A percentile compares a stretch with the other conserved stretches of the same genome.
Conservation (phyloP, 2,797 vertebrate species). For the Neosilurus hyrtlii region DNA sequence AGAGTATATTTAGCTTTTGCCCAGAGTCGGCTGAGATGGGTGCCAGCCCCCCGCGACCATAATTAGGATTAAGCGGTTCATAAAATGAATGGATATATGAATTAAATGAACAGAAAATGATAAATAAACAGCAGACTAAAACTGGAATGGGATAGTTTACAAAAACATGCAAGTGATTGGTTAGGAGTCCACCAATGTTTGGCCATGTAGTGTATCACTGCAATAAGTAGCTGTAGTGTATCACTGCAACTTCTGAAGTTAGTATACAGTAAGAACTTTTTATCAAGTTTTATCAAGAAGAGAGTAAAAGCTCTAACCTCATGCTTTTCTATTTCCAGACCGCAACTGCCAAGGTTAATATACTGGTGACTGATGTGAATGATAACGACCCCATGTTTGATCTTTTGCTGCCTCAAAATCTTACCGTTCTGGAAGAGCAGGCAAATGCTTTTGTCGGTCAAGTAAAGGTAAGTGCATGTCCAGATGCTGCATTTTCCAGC, state of each 20-base stretch:
- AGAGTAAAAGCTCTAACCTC: slow-evolving; percentile 16
- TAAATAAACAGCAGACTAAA: neutral
- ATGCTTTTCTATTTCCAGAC: slow-evolving; percentile 74
- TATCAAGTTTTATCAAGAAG: neutral
- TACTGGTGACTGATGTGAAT: slow-evolving; percentile 94
- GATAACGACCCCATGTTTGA: slow-evolving; percentile 92
- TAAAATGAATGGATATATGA: too few relatives aligned
- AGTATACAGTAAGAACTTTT: neutral
- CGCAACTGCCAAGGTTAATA: slow-evolving; percentile 85
- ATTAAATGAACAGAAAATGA: neutral
- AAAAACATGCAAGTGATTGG: neutral
- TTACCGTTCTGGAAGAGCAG: slow-evolving; percentile 88
- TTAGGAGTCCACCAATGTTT: neutral
- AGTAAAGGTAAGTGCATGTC: slow-evolving; percentile 80
- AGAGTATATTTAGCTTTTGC: too few relatives aligned
- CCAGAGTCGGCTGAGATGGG: too few relatives aligned
- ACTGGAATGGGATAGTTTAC: neutral
- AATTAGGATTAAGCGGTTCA: too few relatives aligned
- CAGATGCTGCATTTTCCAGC: neutral
- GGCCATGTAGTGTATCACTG: neutral
- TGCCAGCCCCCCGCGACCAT: too few relatives aligned
- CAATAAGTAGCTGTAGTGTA: too few relatives aligned
- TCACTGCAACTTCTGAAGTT: too few relatives aligned
- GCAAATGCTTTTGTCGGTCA: slow-evolving; percentile 87
- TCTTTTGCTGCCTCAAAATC: slow-evolving; percentile 81